A percentile compares a stretch with the other conserved stretches of the same genome.
phyloP scores from a whole-genome alignment of 1,140 invertebrate species.

The Pomacea maculata region DNA sequence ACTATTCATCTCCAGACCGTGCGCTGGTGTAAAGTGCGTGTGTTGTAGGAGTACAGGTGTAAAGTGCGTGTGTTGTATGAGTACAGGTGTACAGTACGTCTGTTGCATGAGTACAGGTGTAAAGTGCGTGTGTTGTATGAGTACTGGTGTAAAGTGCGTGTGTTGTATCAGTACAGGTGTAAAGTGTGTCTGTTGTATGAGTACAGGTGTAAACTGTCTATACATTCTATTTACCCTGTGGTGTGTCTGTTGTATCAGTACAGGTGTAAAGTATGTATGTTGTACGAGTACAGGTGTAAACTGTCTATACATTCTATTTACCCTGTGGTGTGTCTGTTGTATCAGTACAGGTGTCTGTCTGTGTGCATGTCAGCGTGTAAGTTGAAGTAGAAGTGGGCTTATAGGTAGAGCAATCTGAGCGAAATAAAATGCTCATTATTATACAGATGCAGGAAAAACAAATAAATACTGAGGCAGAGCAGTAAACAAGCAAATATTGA shows the following conservation, averaged over 20 bases:
- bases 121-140: too few species aligned
- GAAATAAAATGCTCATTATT: not conserved
- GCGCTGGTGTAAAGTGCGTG: not conserved
- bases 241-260: too few species aligned
- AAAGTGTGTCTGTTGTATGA: too few species aligned
- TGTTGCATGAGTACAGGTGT: not conserved
- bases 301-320: too few species aligned
- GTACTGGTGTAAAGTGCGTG: too few species aligned
- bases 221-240: too few species aligned
- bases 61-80: too few species aligned
- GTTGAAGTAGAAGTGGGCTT: not conserved
- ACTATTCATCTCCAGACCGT: not conserved
- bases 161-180: too few species aligned
- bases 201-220: too few species aligned
- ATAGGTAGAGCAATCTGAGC: not conserved
- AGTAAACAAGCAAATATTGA: not conserved
- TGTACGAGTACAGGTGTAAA: too few species aligned
- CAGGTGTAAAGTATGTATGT: too few species aligned
- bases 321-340: too few species aligned
- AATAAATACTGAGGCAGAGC: not conserved
- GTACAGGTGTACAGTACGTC: not conserved
- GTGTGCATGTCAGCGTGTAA: not conserved
- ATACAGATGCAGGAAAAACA: conserved; percentile 2
- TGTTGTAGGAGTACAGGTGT: not conserved
- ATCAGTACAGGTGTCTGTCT: not conserved